A percentile compares a stretch with the other conserved stretches of the same genome.
These are phyloP conservation scores for Melanostoma scalare DNA, from an alignment of 2,888 invertebrate species.

Conservation along the genomic window DNA sequence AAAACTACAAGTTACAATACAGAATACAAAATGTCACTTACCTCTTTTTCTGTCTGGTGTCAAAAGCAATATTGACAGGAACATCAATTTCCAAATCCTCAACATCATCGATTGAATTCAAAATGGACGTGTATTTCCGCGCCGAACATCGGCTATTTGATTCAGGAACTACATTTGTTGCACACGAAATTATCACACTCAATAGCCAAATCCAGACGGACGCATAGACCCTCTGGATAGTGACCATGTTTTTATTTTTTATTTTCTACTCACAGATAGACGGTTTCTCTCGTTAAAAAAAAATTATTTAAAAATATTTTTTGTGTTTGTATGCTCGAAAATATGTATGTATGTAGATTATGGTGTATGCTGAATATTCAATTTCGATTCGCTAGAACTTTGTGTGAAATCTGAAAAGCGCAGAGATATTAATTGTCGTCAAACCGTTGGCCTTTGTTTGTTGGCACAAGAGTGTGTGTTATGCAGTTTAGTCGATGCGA, in stretches of 20 bases:
- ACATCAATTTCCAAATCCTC: slow-evolving; percentile 81
- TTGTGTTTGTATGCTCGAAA: background rate
- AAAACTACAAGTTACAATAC: background rate
- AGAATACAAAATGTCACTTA: slow-evolving; percentile 74
- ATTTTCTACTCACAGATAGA: background rate
- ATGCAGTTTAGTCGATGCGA: slow-evolving; percentile 46
- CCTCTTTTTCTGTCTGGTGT: slow-evolving; percentile 80
- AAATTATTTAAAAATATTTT: background rate
- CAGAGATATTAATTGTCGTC: slow-evolving; percentile 9
- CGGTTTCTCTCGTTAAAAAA: no score
- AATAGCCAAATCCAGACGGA: slow-evolving; percentile 65
- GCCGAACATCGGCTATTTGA: slow-evolving; percentile 75
- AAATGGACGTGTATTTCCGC: slow-evolving; percentile 76
- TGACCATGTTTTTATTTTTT: slow-evolving; percentile 41
- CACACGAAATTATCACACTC: slow-evolving; percentile 68
- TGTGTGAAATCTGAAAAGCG: slow-evolving; percentile 50
- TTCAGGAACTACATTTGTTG: slow-evolving; percentile 72
- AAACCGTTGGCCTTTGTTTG: slow-evolving; percentile 11
- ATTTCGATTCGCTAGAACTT: slow-evolving; percentile 32
- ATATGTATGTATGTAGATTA: background rate
- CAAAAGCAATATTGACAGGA: slow-evolving; percentile 79
- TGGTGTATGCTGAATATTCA: background rate
- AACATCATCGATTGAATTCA: slow-evolving; percentile 79
- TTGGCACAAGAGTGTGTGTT: slow-evolving; percentile 17
- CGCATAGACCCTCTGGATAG: slow-evolving; percentile 44